Evolutionary conservation across 2,888 invertebrate genomes (phyloP).

Genomic region (Leptothorax acervorum): DNA sequence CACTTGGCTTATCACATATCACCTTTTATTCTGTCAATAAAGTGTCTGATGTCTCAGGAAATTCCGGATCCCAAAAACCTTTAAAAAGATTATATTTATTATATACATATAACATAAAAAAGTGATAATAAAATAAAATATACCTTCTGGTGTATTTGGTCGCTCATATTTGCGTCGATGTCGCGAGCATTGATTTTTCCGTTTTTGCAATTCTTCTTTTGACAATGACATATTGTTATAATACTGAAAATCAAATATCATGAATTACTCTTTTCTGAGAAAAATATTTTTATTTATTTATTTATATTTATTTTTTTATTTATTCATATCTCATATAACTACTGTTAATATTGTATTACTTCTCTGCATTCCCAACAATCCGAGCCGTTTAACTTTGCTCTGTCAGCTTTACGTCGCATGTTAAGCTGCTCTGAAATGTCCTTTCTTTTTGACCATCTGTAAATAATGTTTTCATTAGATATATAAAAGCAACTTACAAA

Average conservation of each 20-base stretch:
- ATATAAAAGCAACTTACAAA: neutral
- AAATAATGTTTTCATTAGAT: conserved; percentile 29
- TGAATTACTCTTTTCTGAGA: neutral
- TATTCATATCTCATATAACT: neutral
- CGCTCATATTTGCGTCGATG: no score
- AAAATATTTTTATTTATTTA: neutral
- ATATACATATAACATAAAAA: no score
- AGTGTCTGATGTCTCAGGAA: no score
- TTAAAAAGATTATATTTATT: no score
- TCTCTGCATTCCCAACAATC: conserved; percentile 84
- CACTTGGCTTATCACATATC: no score
- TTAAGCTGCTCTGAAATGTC: conserved; percentile 59
- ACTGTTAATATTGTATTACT: conserved; percentile 72
- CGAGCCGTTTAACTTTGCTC: conserved; percentile 68
- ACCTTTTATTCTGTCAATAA: no score
- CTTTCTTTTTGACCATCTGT: conserved; percentile 34
- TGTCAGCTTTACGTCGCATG: conserved; percentile 80
- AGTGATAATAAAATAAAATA: no score
- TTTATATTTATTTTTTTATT: neutral
- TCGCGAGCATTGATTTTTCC: no score
- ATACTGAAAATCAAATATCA: no score
- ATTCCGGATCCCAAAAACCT: conserved; percentile 82
- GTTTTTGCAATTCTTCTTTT: no score
- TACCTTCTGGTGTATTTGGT: no score
- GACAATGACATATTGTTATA: no score